phyloP scores from a whole-genome alignment of 2,888 invertebrate species.

The Cheilosia grossa region DNA sequence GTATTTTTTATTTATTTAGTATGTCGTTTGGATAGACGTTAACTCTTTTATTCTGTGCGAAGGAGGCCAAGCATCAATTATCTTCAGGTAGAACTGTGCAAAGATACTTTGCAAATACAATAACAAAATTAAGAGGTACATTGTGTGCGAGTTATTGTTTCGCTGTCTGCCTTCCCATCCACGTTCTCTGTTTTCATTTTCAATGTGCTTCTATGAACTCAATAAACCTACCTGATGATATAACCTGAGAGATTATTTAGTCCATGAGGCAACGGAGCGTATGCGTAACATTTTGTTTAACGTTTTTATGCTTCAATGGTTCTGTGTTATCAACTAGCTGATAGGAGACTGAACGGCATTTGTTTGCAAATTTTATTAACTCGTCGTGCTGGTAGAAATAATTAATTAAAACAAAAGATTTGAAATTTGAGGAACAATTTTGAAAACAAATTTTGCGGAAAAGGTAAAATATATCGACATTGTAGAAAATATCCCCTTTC shows the following conservation, averaged over 20 bases:
- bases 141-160: conserved; percentile 37
- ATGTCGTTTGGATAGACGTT: background rate
- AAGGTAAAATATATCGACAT: too few species aligned
- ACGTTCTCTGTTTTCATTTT: conserved; percentile 5
- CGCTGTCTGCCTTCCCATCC: conserved; percentile 4
- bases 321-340: conserved; percentile 38
- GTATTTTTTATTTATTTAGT: background rate
- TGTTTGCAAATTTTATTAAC: conserved; percentile 12
- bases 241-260: conserved; percentile 1
- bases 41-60: background rate
- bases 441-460: too few species aligned
- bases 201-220: background rate
- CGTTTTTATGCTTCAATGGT: conserved; percentile 4
- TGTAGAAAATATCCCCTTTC: too few species aligned
- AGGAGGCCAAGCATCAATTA: conserved; percentile 32
- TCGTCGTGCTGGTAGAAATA: background rate
- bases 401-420: too few species aligned
- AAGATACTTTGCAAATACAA: conserved; percentile 6
- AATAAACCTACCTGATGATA: conserved; percentile 1
- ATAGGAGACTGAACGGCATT: conserved; percentile 9
- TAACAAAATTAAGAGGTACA: conserved; percentile 26
- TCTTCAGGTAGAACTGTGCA: conserved; percentile 20
- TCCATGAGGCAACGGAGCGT: conserved; percentile 16
- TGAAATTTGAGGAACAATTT: too few species aligned
- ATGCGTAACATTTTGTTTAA: conserved; percentile 14